Percentiles rank a stretch among this genome's conserved stretches.
These are phyloP conservation scores for Oreohelix idahoensis DNA, from an alignment of 1,140 invertebrate species.

Conservation along the genomic window DNA sequence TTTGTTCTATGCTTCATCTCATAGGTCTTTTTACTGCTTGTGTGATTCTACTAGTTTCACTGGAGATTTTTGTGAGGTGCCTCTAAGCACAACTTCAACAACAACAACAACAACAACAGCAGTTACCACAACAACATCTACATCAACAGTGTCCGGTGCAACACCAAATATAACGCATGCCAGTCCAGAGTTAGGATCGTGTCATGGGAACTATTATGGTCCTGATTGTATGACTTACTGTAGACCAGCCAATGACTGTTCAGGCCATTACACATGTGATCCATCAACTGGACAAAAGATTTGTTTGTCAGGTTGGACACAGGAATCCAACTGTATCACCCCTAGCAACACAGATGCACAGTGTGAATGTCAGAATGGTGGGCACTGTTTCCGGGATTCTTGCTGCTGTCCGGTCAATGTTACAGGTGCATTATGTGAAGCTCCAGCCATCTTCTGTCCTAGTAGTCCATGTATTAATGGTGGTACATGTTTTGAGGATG, in stretches of 20 bases:
- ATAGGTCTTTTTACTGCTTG: conserved; percentile 36
- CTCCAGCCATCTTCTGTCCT: conserved; percentile 20
- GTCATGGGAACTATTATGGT: conserved; percentile 44
- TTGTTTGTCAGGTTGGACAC: conserved; percentile 87
- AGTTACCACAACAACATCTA: conserved; percentile 6
- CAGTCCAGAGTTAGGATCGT: background rate
- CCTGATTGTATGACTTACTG: conserved; percentile 39
- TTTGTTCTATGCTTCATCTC: no score
- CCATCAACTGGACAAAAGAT: conserved; percentile 82
- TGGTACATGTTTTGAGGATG: conserved; percentile 44
- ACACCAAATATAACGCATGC: background rate
- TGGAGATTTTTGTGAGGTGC: conserved; percentile 41
- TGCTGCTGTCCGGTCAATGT: conserved; percentile 44
- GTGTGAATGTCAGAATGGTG: conserved; percentile 47
- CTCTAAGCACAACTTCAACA: conserved; percentile 29
- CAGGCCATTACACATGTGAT: conserved; percentile 88
- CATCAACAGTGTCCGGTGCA: background rate
- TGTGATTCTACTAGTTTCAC: conserved; percentile 29
- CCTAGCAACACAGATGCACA: background rate
- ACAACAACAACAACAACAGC: conserved; percentile 23
- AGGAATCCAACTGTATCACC: conserved; percentile 84
- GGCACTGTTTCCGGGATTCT: conserved; percentile 41
- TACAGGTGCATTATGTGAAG: conserved; percentile 40
- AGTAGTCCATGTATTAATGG: conserved; percentile 46
- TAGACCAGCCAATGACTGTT: conserved; percentile 38